phyloP scores from a whole-genome alignment of 2,113 vertebrate genomes.

The Meles meles region DNA sequence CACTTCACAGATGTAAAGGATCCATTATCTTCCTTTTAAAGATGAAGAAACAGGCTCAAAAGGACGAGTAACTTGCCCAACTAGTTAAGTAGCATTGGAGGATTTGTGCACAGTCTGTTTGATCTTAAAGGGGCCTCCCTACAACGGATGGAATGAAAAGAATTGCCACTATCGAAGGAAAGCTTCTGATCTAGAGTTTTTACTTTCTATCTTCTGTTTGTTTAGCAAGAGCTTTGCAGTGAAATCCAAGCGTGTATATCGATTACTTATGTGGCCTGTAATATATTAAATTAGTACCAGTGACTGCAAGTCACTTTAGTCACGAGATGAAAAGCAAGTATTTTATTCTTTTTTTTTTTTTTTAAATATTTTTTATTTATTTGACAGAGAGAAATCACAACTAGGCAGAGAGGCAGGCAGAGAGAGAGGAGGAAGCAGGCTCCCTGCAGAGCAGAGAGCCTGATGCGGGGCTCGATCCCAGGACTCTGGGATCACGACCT shows the following conservation, averaged over 20 bases:
- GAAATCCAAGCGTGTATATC: neutral
- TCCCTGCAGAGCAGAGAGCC: no score
- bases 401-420: no score
- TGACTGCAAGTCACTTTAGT: neutral
- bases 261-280: neutral
- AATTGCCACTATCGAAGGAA: neutral
- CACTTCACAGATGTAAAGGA: neutral
- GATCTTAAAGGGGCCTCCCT: neutral
- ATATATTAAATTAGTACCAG: neutral
- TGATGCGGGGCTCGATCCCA: no score
- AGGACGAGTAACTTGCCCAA: constrained; percentile 44
- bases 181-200: neutral
- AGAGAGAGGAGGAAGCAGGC: no score
- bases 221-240: constrained; percentile 15
- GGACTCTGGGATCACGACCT: no score
- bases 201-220: neutral
- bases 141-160: neutral
- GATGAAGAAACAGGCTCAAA: constrained; percentile 41
- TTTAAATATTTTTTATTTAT: no score
- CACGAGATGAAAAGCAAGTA: neutral
- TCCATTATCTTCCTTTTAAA: constrained; percentile 12
- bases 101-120: neutral
- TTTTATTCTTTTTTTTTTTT: no score
- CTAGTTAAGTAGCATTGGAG: constrained; percentile 25
- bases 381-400: no score